Evolutionary conservation across 2,797 vertebrate genomes (phyloP).

Genomic region (Acipenser transmontanus): DNA sequence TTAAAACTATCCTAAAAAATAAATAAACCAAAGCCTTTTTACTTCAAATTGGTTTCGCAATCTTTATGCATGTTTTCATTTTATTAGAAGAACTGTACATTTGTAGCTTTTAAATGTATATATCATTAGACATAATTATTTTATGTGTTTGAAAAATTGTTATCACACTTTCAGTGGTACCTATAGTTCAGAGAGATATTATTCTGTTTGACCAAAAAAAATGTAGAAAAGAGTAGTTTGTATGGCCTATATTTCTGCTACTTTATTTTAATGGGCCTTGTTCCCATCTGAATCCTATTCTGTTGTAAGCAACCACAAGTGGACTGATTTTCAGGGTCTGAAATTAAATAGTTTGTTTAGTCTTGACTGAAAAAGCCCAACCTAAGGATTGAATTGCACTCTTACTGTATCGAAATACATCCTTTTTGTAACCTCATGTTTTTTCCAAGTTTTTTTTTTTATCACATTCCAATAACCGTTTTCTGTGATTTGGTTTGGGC

Average conservation of each 20-base stretch:
- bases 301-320: neutral
- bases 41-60: too few species aligned
- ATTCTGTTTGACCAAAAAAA: neutral
- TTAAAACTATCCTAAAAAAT: too few species aligned
- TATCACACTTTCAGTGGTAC: neutral
- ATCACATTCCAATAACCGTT: too few species aligned
- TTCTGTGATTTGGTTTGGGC: too few species aligned
- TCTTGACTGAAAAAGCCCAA: neutral
- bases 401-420: slow-evolving; percentile 4
- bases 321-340: neutral
- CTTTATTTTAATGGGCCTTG: neutral
- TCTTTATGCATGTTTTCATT: too few species aligned
- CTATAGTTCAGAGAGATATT: slow-evolving; percentile 1
- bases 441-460: neutral
- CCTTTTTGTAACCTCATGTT: neutral
- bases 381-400: neutral
- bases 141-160: neutral
- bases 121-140: too few species aligned
- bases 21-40: too few species aligned
- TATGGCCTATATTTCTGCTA: neutral
- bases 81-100: too few species aligned
- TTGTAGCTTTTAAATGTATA: too few species aligned
- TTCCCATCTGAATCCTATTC: neutral
- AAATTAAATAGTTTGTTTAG: slow-evolving; percentile 2
- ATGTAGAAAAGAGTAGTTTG: too few species aligned